Evolutionary conservation across 30 jellyfish, hydroid and myxozoan species (phyloP).

Genomic region (Pelagia noctiluca): DNA sequence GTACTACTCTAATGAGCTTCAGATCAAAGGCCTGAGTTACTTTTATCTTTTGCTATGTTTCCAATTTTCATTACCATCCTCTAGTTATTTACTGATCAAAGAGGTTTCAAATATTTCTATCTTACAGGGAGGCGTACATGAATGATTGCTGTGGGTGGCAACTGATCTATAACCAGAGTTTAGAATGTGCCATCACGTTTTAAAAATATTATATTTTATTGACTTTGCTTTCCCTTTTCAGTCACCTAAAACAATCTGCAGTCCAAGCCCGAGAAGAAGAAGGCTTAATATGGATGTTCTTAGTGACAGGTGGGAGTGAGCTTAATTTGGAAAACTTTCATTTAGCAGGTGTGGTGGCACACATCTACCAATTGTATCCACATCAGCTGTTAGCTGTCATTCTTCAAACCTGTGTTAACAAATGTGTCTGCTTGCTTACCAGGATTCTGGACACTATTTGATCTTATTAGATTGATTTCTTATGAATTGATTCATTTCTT

Average conservation of each 20-base stretch:
- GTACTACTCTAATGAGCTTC: too few species aligned
- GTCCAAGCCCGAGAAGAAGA: slow-evolving; percentile 77
- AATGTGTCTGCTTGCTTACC: background rate
- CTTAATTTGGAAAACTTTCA: too few species aligned
- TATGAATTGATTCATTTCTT: background rate
- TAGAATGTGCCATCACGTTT: too few species aligned
- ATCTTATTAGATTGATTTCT: background rate
- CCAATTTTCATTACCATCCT: background rate
- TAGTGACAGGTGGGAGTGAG: slow-evolving; percentile 58
- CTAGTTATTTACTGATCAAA: background rate
- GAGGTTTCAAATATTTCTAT: background rate
- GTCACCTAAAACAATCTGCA: slow-evolving; percentile 63
- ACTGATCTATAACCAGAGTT: too few species aligned
- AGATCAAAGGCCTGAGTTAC: too few species aligned
- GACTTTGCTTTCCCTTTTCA: background rate
- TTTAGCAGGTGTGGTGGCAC: too few species aligned
- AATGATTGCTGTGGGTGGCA: too few species aligned
- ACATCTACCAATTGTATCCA: too few species aligned
- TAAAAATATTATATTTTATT: too few species aligned
- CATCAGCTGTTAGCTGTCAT: too few species aligned
- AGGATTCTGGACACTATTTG: background rate
- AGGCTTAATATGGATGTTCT: slow-evolving; percentile 63
- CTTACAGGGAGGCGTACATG: too few species aligned
- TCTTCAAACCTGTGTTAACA: background rate
- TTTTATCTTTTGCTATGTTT: background rate